Evolutionary conservation across 2,888 invertebrate genomes (phyloP).

Genomic region (Apomyelois bistriatella): DNA sequence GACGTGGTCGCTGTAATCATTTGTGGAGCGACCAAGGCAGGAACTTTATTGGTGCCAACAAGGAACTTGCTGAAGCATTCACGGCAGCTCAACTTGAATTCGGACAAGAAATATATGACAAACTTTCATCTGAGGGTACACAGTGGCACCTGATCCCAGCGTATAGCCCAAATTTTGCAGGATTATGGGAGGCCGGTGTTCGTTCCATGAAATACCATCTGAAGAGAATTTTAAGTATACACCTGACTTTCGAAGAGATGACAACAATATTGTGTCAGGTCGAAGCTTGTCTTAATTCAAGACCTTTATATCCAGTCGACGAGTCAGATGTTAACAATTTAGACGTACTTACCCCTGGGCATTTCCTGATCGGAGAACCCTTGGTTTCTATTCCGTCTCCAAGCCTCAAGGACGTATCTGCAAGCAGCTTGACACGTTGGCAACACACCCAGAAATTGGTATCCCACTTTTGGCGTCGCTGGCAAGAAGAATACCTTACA

Average conservation of each 20-base stretch:
- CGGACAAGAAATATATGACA: too few species aligned
- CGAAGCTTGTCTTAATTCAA: conserved; percentile 25
- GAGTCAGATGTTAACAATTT: conserved; percentile 12
- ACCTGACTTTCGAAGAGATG: conserved; percentile 22
- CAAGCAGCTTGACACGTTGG: conserved; percentile 16
- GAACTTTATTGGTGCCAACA: conserved; percentile 23
- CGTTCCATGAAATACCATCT: conserved; percentile 17
- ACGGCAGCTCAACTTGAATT: too few species aligned
- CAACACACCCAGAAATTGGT: conserved; percentile 16
- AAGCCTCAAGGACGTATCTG: conserved; percentile 10
- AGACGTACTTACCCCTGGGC: conserved; percentile 27
- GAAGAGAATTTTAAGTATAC: conserved; percentile 11
- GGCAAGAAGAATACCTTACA: conserved; percentile 21
- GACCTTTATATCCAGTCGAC: not conserved
- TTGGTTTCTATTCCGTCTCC: too few species aligned
- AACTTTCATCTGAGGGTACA: too few species aligned
- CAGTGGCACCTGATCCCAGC: too few species aligned
- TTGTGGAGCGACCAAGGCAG: conserved; percentile 24
- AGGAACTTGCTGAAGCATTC: conserved; percentile 18
- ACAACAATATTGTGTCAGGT: conserved; percentile 20
- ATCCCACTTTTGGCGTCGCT: conserved; percentile 19
- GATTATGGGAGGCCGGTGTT: conserved; percentile 7
- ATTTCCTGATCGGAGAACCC: conserved; percentile 27
- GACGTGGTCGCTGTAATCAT: conserved; percentile 12
- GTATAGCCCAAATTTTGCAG: not conserved